Evolutionary conservation across 2,888 invertebrate genomes (phyloP).

Genomic region (Pollenia angustigena): DNA sequence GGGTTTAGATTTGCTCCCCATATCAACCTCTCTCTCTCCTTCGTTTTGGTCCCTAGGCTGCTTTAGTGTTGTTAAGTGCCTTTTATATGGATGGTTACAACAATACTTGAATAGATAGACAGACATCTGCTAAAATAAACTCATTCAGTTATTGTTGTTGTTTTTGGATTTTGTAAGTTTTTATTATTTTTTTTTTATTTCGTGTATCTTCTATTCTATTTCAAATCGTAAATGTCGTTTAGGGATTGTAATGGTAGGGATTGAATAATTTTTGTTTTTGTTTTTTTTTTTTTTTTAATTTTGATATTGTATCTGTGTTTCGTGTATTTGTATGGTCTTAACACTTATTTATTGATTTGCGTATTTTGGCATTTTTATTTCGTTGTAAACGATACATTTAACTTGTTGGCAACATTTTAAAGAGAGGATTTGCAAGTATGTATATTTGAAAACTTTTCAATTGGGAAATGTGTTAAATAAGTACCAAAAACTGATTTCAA

Average conservation of each 20-base stretch:
- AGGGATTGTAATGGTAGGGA: slow-evolving; percentile 60
- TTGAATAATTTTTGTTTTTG: slow-evolving; percentile 24
- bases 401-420: slow-evolving; percentile 47
- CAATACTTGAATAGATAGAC: slow-evolving; percentile 13
- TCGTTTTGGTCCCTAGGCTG: slow-evolving; percentile 30
- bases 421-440: slow-evolving; percentile 46
- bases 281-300: not conserved
- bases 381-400: slow-evolving; percentile 15
- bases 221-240: slow-evolving; percentile 68
- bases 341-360: slow-evolving; percentile 60
- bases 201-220: slow-evolving; percentile 59
- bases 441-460: slow-evolving; percentile 34
- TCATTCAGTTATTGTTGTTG: slow-evolving; percentile 26
- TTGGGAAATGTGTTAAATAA: slow-evolving; percentile 28
- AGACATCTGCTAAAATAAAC: slow-evolving; percentile 11
- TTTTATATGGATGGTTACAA: slow-evolving; percentile 14
- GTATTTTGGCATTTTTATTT: slow-evolving; percentile 60
- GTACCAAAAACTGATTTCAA: too few species aligned
- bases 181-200: slow-evolving; percentile 18
- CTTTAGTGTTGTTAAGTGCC: slow-evolving; percentile 58
- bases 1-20: slow-evolving; percentile 3
- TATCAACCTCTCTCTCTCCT: not conserved
- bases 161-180: not conserved
- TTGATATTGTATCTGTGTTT: slow-evolving; percentile 23
- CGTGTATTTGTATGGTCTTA: slow-evolving; percentile 41